Evolutionary conservation across 92 coral and sea anemone species (phyloP).

Genomic region (Siderastrea radians): DNA sequence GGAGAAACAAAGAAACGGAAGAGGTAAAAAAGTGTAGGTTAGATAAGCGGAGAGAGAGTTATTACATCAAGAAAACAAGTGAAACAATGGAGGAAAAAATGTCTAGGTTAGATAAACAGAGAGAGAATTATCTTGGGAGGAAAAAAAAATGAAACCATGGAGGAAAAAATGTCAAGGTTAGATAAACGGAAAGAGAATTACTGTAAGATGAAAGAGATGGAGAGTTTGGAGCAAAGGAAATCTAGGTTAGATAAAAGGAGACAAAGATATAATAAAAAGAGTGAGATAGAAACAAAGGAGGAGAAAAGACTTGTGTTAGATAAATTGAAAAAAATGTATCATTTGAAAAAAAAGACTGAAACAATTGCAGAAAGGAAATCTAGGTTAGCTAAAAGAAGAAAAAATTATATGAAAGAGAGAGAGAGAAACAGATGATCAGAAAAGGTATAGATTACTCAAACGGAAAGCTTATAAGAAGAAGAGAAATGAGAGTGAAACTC

Average conservation of each 20-base stretch:
- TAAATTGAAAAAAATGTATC: neutral
- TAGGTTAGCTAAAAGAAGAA: neutral
- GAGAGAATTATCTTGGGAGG: too few species aligned
- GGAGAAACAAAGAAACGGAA: too few species aligned
- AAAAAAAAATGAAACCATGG: neutral
- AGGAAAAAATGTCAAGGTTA: neutral
- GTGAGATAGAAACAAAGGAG: neutral
- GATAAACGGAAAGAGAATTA: neutral
- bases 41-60: too few species aligned
- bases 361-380: neutral
- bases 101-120: too few species aligned
- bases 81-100: too few species aligned
- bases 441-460: neutral
- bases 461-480: neutral
- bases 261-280: neutral
- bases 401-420: neutral
- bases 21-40: too few species aligned
- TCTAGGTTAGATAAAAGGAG: neutral
- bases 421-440: neutral
- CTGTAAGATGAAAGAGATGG: neutral
- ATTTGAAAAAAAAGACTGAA: neutral
- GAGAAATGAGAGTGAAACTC: neutral
- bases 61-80: too few species aligned
- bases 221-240: neutral
- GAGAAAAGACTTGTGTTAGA: neutral